Evolutionary conservation across 2,797 vertebrate species (phyloP), one percentile per base, ranked within the genome.

Genomic region (Molossus molossus): DNA sequence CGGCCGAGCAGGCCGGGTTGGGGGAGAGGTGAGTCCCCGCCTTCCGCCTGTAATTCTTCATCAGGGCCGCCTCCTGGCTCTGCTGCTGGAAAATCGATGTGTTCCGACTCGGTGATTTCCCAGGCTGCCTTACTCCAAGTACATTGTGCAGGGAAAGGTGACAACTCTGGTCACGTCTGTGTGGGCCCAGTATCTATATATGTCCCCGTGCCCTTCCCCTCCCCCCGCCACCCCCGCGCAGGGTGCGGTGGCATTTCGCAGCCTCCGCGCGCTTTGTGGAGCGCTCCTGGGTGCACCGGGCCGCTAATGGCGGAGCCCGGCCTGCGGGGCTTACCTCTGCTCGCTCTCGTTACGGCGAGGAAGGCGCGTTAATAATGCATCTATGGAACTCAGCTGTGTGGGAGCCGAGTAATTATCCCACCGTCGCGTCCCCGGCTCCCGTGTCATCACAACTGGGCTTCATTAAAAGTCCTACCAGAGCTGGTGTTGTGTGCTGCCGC

Each of bases 371-470:
- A 99, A 99, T 99, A 99, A 99, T 99, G 99, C 99, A 99, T 99
- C 99, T 99, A 99, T 99, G 99, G 99, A 99, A 99, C 99, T 99
- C 99, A 99, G 99, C 99, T 99, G 99, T 98, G 98, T 99, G 99
- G 99, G 99, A 99, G 99, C 99, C 98, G 99, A 99, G 98, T 99
- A 99, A 99, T 99, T 99, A 99, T 99, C 99, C 99, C 99, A 99
- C 99, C 98, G 98, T 99, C 99, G 99, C 98, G 97, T 99, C 99
- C 98, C 98, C 98, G 98, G 98, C 99, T 99, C 99, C 99, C 98
- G 98, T 99, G 99, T 99, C 99, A 99, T 99, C 99, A 99, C 99
- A 99, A 99, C 99, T 99, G 99, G 99, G 99, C 99, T 99, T 99
- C 99, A 99, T 99, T 99, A 99, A 99, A 99, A 99, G 98, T 98